Evolutionary conservation across 2,888 invertebrate species (phyloP), one percentile per base, ranked within the genome.

Genomic region (Camptogramma bilineatum): DNA sequence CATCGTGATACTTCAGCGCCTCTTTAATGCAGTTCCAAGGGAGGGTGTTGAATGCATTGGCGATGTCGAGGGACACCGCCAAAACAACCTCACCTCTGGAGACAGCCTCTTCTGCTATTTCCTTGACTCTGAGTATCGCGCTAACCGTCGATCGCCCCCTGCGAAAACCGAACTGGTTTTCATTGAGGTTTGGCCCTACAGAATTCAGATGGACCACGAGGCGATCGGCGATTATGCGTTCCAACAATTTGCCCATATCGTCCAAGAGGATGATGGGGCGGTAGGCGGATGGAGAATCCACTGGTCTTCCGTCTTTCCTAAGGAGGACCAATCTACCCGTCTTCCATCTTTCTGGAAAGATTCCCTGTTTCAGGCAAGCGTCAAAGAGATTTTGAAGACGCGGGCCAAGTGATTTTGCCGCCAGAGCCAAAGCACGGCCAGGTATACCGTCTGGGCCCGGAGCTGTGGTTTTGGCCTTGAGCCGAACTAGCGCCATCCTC

Each of bases 141-240:
- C 34, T 34, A 7, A 52, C 17, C 17, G 52, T 52, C 52, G 52
- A 52, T 16, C 52, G 52, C n/a, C 16, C 52, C 3, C 18, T n/a
- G 5, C 52, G 52, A 17, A 52, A 52, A 9, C 52, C 52, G 19
- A 39, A 52, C 18, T 52, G 52, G 18, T 34, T 4, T 1, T 52
- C 52, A 1, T 13, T 9, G 4, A 52, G 18, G 18, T 52, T 18
- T 0, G 52, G 52, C 1, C 52, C 52, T 39, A 17, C 18, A 3
- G 7, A 9, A 16, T 3, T 8, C 18, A 52, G 19, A 39, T 52
- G 52, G 1, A 18, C 17, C 9, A 2, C 2, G 2, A 44, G 44
- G 7, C 44, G 44, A n/a, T 5, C 44, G 16, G 44, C 44, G n/a
- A 44, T 16, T 17, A 44, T 44, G 4, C 44, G 4, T n/a, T 44